Evolutionary conservation across 2,797 vertebrate species (phyloP).

Genomic region (Hypotaenidia philippensis): DNA sequence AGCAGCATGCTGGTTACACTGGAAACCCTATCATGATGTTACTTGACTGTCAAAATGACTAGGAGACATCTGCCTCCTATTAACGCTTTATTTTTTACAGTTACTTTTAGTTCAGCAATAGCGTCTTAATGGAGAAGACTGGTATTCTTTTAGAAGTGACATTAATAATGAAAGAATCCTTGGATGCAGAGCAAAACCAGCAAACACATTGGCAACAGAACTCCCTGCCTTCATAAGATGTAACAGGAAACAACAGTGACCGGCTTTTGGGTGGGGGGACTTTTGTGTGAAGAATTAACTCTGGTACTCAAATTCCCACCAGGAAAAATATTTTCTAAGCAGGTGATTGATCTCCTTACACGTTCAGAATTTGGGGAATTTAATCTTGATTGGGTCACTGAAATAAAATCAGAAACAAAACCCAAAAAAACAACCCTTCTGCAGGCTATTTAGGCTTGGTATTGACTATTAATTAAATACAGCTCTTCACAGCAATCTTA

Average conservation of each 20-base stretch:
- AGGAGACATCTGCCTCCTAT: conserved; percentile 55
- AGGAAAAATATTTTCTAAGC: neutral
- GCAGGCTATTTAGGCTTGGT: conserved; percentile 51
- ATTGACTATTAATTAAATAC: conserved; percentile 65
- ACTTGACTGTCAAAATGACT: conserved; percentile 25
- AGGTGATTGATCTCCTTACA: neutral
- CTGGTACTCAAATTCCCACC: neutral
- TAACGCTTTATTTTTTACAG: conserved; percentile 58
- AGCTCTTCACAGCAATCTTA: conserved; percentile 56
- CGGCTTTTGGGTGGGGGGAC: neutral
- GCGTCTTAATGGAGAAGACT: conserved; percentile 49
- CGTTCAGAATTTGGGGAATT: conserved; percentile 4
- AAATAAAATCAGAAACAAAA: conserved; percentile 53
- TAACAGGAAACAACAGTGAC: conserved; percentile 37
- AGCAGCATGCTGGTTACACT: neutral
- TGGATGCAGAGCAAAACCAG: conserved; percentile 52
- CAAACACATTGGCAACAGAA: conserved; percentile 46
- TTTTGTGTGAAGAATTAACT: neutral
- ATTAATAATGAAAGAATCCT: conserved; percentile 65
- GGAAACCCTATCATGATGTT: conserved; percentile 25
- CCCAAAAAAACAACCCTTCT: neutral
- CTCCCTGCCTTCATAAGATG: neutral
- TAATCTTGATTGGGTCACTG: neutral
- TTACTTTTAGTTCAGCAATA: conserved; percentile 57
- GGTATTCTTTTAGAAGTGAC: conserved; percentile 41